These are phyloP conservation scores for Psilopsiagon aymara DNA, from an alignment of 2,113 vertebrate species.

Conservation along the genomic window DNA sequence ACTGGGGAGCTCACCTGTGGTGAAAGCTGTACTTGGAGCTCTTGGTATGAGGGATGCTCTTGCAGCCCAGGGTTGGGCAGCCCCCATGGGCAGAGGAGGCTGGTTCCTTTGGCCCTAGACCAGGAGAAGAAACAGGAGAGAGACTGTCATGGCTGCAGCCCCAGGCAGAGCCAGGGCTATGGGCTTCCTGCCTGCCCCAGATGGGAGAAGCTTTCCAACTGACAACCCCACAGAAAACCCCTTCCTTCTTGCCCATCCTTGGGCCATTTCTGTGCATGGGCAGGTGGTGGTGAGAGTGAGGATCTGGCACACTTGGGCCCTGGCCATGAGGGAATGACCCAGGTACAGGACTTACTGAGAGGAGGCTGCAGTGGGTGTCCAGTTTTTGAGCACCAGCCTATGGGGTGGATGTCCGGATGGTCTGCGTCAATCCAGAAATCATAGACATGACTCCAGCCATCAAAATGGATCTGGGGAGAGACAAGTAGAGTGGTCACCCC, in stretches of 20 bases:
- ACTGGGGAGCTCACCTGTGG: constrained; percentile 85
- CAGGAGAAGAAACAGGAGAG: not conserved
- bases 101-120: constrained; percentile 84
- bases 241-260: not conserved
- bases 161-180: not conserved
- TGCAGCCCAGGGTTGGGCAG: constrained; percentile 85
- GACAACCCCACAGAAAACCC: not conserved
- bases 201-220: not conserved
- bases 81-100: constrained; percentile 74
- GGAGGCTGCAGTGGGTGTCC: constrained; percentile 90
- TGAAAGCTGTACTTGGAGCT: constrained; percentile 95
- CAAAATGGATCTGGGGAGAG: constrained; percentile 88
- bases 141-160: not conserved
- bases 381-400: constrained; percentile 93
- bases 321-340: not conserved
- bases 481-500: not conserved
- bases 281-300: not conserved
- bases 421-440: constrained; percentile 97
- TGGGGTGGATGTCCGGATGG: constrained; percentile 93
- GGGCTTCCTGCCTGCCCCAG: not conserved
- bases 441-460: constrained; percentile 93
- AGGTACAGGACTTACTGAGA: constrained; percentile 73
- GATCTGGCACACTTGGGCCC: accelerated
- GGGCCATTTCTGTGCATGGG: not conserved
- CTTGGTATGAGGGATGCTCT: constrained; percentile 85